Evolutionary conservation across 2,113 vertebrate genomes (phyloP), one percentile per base, ranked within the genome.

Genomic region (Indicator maculatus): DNA sequence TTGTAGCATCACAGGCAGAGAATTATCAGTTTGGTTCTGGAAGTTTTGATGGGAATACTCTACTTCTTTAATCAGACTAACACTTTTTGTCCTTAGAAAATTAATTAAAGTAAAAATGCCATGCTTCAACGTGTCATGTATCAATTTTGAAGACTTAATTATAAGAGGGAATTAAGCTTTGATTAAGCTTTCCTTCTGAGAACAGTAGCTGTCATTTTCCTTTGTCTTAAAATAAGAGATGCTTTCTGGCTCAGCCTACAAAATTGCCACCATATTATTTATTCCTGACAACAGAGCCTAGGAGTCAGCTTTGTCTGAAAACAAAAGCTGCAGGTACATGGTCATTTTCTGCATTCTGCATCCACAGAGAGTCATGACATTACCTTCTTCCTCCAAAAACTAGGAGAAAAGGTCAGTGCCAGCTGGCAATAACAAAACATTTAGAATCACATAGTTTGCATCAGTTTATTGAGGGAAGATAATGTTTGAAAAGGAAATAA

Each of bases 71-170:
- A 93, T 84, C 66, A 80, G 41, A 69, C 50, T 18, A 82, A 59
- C 36, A 78, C 23, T 90, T 90, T 78, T 28, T 78, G 63, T 92
- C 66, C 77, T 84, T 58, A 86, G 74, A 92, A 95, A 92, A 95
- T 90, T 96, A 95, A 96, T 95, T 95, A 90, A 92, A 96, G 81
- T 95, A 65, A 95, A 93, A 92, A 94, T 78, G 7, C 55, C 66
- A 86, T 87, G 77, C 94, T 90, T 90, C 88, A 93, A 89, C 76
- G 86, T 95, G 90, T 82, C 73, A 78, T 92, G 81, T 92, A 94
- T 96, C 86, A 94, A 63, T 93, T 96, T 84, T 93, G 91, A 95
- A 93, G 89, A 94, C 94, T 94, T 96, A 95, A 96, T 96, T 96
- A 85, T 86, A 94, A 79, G 74, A 93, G 63, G 63, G 71, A 93